Evolutionary conservation across 2,113 vertebrate species (phyloP).

Genomic region (Pseudopodoces humilis): DNA sequence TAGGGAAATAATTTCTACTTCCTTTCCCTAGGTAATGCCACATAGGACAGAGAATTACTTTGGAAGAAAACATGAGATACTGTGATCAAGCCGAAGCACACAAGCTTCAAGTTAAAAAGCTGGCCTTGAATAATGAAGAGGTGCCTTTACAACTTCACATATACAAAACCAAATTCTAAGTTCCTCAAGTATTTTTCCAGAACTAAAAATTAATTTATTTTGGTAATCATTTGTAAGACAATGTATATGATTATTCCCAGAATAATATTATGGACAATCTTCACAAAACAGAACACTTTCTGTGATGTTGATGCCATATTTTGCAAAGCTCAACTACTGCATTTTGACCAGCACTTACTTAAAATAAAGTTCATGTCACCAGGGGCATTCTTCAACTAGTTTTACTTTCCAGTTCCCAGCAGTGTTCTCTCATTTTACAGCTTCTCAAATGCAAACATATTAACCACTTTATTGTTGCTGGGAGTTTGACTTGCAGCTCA

Average conservation of each 20-base stretch:
- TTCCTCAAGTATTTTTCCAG: neutral
- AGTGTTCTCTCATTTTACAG: conserved; percentile 13
- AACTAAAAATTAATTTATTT: neutral
- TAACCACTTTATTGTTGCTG: conserved; percentile 31
- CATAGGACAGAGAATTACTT: neutral
- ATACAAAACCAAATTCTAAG: neutral
- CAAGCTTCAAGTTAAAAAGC: neutral
- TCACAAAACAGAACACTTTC: neutral
- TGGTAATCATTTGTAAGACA: neutral
- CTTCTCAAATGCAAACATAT: conserved; percentile 12
- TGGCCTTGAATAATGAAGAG: neutral
- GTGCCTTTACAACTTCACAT: neutral
- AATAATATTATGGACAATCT: neutral
- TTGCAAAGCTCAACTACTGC: neutral
- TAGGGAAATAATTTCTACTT: neutral
- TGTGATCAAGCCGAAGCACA: neutral
- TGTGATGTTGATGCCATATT: neutral
- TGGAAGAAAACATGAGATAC: neutral
- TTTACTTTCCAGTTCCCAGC: neutral
- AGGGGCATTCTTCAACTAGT: neutral
- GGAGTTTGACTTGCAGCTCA: conserved; percentile 17
- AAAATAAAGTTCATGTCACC: neutral
- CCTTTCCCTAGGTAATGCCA: neutral
- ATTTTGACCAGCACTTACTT: neutral
- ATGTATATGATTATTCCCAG: neutral